Conservation (phyloP, 1,140 invertebrate genomes). For the Pogonus chalceus region DNA sequence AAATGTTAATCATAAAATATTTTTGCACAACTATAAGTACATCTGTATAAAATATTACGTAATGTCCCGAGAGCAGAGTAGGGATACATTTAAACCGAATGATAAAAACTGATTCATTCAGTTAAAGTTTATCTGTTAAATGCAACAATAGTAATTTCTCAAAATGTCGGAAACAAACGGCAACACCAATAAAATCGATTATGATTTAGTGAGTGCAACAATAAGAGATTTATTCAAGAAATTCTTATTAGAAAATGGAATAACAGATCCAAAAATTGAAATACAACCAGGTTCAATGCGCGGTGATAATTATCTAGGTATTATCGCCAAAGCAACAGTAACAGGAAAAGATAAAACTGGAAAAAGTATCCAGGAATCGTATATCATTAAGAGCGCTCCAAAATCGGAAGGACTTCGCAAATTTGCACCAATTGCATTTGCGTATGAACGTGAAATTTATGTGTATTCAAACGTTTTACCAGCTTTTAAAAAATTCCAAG, state of each 20-base stretch:
- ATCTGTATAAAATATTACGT: too few relatives aligned
- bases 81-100: too few relatives aligned
- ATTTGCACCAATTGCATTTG: neutral
- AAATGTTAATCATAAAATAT: too few relatives aligned
- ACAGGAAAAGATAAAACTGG: constrained; percentile 6
- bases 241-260: neutral
- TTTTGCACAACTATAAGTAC: too few relatives aligned
- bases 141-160: too few relatives aligned
- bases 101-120: too few relatives aligned
- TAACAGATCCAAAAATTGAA: neutral
- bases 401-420: constrained; percentile 1
- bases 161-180: neutral
- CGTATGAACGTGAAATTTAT: constrained; percentile 8
- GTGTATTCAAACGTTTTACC: constrained; percentile 7
- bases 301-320: constrained; percentile 12
- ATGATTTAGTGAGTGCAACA: neutral
- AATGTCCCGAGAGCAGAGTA: too few relatives aligned
- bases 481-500: constrained; percentile 4
- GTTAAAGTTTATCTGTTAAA: too few relatives aligned
- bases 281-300: neutral
- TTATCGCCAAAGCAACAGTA: constrained; percentile 3
- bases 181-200: neutral
- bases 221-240: neutral
- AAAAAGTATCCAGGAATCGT: neutral
- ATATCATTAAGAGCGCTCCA: constrained; percentile 12